Base-by-base conservation (phyloP, 1,140 invertebrate species). In the Lanistes nyassanus region DNA sequence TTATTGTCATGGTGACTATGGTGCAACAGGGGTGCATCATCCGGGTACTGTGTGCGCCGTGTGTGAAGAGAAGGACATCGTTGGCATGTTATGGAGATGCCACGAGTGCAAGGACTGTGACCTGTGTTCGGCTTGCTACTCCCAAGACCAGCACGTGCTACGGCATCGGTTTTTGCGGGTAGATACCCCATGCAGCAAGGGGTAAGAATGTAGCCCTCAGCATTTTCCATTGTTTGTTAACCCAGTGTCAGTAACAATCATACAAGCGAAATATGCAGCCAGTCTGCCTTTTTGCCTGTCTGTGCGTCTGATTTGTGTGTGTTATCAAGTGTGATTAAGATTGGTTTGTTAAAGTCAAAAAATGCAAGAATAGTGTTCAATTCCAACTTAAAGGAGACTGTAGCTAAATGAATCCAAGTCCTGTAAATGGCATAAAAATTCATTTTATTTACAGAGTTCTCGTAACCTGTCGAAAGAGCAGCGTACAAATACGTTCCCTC, bases 381-480 rank as follows among this genome's bases (percentile, higher is more conserved):
- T 42, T 5, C 39, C 13, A 6, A 42, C 5, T 42, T 42, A 42
- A 42, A 42, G 5, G 39, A 42, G 13, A 13, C 13, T 6, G 13
- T 42, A 42, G 13, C 13, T 5, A 13, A 42, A 13, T 42, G 13
- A 6, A 42, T 6, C 13, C 13, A 42, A 42, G 13, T 42, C 5
- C 39, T 42, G 39, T 42, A 6, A 42, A 42, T 42, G 39, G 39
- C 4, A 42, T 42, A 13, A 42, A 42, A 42, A 2, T 47, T 0
- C 31, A n/a, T 73, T 73, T 26, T 58, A 4, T 16, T 73, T 60
- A 26, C 55, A 75, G 74, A n/a, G 19, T 34, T 9, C 16, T 31
- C 3, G 39, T 75, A 26, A 34, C 21, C 6, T 68, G 67, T 53
- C 37, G 74, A 64, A 55, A 47, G 31, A 67, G 26, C 39, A 55